phyloP scores from a whole-genome alignment of 2,113 vertebrate genomes.

The Stegostoma tigrinum region DNA sequence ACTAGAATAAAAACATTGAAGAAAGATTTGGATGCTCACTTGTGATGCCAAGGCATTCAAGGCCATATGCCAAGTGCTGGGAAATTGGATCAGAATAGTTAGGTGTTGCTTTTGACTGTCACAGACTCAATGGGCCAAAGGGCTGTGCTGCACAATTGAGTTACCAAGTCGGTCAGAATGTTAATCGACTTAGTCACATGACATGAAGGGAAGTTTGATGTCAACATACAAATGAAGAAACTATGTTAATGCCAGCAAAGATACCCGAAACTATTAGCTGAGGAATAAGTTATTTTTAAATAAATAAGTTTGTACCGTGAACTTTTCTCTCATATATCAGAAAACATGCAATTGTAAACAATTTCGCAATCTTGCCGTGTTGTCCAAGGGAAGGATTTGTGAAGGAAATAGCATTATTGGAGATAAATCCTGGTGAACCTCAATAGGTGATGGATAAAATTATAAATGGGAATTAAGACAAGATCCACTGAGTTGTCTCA shows the following conservation, averaged over 20 bases:
- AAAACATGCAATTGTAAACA: neutral
- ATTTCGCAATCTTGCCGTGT: neutral
- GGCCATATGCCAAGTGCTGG: too few relatives aligned
- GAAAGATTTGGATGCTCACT: too few relatives aligned
- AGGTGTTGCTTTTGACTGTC: too few relatives aligned
- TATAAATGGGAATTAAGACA: neutral
- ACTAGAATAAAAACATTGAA: too few relatives aligned
- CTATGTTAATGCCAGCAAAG: neutral
- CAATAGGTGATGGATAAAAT: neutral
- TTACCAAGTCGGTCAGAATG: neutral
- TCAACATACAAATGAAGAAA: neutral
- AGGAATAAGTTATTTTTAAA: neutral
- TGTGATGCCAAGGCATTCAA: too few relatives aligned
- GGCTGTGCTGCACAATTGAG: neutral
- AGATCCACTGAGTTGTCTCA: neutral
- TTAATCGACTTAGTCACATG: neutral
- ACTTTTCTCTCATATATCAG: neutral
- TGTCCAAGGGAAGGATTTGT: neutral
- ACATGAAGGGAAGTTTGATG: neutral
- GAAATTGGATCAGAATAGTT: too few relatives aligned
- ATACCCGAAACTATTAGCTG: neutral
- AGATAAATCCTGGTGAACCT: neutral
- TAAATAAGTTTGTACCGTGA: neutral
- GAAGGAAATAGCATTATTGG: too few relatives aligned
- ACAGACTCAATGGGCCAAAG: too few relatives aligned